Conservation (phyloP, 64 coral and sea anemone species). For the Actinia equina region DNA sequence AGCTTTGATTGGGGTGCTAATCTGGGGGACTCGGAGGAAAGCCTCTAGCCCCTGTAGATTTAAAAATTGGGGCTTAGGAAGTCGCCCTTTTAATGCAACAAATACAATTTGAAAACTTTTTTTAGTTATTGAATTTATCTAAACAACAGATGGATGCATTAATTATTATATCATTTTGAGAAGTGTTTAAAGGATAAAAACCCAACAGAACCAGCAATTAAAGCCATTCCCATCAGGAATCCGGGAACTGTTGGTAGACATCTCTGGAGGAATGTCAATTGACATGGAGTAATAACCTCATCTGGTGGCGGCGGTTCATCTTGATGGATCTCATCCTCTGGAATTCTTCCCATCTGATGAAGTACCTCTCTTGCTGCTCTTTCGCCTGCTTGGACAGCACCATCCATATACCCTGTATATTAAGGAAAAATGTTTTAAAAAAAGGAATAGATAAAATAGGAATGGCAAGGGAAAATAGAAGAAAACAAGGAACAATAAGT, state of each 20-base stretch:
- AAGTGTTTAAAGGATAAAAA: constrained; percentile 13
- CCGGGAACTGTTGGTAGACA: constrained; percentile 72
- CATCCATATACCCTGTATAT: constrained; percentile 80
- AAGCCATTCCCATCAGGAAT: constrained; percentile 26
- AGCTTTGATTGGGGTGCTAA: too few species aligned
- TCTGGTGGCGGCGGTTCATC: constrained; percentile 69
- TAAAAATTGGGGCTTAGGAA: too few species aligned
- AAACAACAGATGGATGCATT: too few species aligned
- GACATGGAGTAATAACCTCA: constrained; percentile 57
- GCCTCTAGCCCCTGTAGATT: too few species aligned
- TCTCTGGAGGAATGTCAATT: constrained; percentile 53
- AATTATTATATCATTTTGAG: not conserved
- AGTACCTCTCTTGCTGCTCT: constrained; percentile 87
- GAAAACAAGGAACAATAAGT: too few species aligned
- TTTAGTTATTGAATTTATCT: too few species aligned
- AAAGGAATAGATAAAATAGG: too few species aligned
- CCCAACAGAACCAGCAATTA: constrained; percentile 32
- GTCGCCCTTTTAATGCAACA: too few species aligned
- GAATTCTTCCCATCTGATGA: constrained; percentile 72
- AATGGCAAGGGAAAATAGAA: too few species aligned
- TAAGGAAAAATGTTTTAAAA: not conserved
- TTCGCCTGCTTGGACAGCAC: constrained; percentile 83
- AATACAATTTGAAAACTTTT: too few species aligned
- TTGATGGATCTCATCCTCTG: constrained; percentile 52
- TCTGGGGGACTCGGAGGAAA: too few species aligned